phyloP scores from a whole-genome alignment of 2,797 vertebrate genomes.

The Poliocrania exsul region DNA sequence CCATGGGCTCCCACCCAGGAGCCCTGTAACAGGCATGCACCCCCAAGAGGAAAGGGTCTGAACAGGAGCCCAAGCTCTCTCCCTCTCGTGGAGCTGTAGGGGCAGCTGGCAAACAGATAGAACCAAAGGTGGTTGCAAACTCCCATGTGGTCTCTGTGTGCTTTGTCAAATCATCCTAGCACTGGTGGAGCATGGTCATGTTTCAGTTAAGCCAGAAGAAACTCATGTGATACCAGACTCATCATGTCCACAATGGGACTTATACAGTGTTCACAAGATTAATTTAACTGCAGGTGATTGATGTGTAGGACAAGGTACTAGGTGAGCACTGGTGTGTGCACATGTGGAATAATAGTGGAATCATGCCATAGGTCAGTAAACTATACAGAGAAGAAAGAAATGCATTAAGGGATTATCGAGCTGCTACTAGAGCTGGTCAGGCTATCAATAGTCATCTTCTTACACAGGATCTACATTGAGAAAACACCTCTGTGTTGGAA shows the following conservation, averaged over 20 bases:
- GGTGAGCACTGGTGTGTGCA: neutral
- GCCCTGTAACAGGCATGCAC: neutral
- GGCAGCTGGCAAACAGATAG: neutral
- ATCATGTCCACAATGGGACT: neutral
- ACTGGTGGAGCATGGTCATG: accelerated
- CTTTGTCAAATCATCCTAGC: neutral
- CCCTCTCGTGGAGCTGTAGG: neutral
- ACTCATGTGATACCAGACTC: neutral
- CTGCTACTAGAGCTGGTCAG: conserved; percentile 1
- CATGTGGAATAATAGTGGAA: neutral
- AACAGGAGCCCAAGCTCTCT: neutral
- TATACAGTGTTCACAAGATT: neutral
- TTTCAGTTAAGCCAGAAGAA: neutral
- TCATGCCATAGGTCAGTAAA: neutral
- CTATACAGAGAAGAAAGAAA: neutral
- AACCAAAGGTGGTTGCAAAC: neutral
- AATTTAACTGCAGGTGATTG: neutral
- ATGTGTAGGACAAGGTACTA: neutral
- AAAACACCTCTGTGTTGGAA: neutral
- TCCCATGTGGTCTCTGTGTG: accelerated
- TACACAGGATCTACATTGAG: neutral
- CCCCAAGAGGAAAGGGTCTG: neutral
- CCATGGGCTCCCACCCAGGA: neutral
- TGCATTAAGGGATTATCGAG: neutral
- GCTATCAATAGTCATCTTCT: neutral